Conservation (phyloP, 1,140 invertebrate species). For the Euura saliciscinereae region DNA sequence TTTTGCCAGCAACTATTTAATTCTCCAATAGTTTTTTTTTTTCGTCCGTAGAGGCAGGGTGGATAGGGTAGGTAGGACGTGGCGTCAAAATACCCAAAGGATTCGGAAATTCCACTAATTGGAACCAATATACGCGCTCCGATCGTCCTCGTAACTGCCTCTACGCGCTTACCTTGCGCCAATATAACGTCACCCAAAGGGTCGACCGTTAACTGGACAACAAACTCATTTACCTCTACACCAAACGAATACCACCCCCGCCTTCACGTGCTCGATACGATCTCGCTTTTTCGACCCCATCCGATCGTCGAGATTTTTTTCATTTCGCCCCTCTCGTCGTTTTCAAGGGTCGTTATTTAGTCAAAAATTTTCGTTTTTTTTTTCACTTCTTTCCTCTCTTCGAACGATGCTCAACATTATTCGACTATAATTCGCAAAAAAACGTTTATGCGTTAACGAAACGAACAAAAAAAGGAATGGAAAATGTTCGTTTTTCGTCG, state of each 20-base stretch:
- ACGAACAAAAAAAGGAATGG: too few species aligned
- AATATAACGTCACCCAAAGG: slow-evolving; percentile 4
- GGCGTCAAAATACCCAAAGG: neutral
- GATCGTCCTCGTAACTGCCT: neutral
- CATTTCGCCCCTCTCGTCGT: neutral
- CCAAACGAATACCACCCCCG: neutral
- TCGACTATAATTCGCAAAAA: too few species aligned
- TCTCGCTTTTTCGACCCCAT: neutral
- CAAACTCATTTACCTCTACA: slow-evolving; percentile 3
- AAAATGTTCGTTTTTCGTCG: neutral
- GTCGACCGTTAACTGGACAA: neutral
- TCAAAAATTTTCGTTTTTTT: too few species aligned
- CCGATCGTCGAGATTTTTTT: neutral
- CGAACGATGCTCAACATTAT: too few species aligned
- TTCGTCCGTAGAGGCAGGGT: neutral
- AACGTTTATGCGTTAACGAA: too few species aligned
- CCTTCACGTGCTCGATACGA: neutral
- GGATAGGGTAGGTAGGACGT: neutral
- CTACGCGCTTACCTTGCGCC: neutral
- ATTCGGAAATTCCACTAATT: slow-evolving; percentile 5
- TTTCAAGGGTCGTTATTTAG: too few species aligned
- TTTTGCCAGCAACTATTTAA: too few species aligned
- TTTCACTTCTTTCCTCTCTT: too few species aligned
- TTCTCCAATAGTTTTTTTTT: too few species aligned
- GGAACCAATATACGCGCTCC: slow-evolving; percentile 1